Percentiles rank a stretch among this genome's conserved stretches.
Evolutionary conservation across 2,888 invertebrate genomes (phyloP).

Genomic region (Caenorhabditis sulstoni): DNA sequence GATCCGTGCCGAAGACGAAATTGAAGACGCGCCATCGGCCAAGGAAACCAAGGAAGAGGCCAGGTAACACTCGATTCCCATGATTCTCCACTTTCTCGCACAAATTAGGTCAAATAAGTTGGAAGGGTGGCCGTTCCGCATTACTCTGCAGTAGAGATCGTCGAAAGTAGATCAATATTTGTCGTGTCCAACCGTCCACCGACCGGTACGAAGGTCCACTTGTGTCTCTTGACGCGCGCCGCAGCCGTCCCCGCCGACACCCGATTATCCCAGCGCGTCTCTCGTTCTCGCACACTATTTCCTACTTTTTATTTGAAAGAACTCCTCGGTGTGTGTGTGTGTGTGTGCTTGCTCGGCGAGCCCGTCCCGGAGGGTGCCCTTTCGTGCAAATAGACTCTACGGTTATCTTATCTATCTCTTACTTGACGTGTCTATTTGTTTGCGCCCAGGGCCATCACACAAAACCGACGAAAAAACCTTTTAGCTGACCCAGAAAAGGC

Average conservation of each 20-base stretch:
- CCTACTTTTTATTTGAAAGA: background rate
- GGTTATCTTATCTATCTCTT: too few species aligned
- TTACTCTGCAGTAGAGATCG: slow-evolving; percentile 1
- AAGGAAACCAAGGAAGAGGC: slow-evolving; percentile 43
- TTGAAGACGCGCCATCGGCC: slow-evolving; percentile 64
- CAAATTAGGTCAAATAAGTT: background rate
- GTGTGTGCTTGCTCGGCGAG: too few species aligned
- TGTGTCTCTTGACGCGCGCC: background rate
- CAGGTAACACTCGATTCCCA: too few species aligned
- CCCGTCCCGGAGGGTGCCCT: background rate
- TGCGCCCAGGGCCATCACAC: background rate
- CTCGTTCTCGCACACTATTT: slow-evolving; percentile 21
- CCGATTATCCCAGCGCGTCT: too few species aligned
- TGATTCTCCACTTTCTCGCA: background rate
- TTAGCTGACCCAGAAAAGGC: slow-evolving; percentile 27
- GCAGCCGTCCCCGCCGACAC: background rate
- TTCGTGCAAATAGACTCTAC: too few species aligned
- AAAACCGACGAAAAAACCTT: slow-evolving; percentile 17
- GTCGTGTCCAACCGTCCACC: slow-evolving; percentile 7
- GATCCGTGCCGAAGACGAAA: slow-evolving; percentile 72
- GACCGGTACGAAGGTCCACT: slow-evolving; percentile 43
- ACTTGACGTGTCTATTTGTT: too few species aligned
- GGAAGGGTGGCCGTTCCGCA: background rate
- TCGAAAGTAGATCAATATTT: slow-evolving; percentile 25
- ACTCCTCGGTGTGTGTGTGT: too few species aligned